Percentiles rank a stretch among this genome's conserved stretches.
Evolutionary conservation across 2,888 invertebrate species (phyloP).

Genomic region (Flexamia atlantica): DNA sequence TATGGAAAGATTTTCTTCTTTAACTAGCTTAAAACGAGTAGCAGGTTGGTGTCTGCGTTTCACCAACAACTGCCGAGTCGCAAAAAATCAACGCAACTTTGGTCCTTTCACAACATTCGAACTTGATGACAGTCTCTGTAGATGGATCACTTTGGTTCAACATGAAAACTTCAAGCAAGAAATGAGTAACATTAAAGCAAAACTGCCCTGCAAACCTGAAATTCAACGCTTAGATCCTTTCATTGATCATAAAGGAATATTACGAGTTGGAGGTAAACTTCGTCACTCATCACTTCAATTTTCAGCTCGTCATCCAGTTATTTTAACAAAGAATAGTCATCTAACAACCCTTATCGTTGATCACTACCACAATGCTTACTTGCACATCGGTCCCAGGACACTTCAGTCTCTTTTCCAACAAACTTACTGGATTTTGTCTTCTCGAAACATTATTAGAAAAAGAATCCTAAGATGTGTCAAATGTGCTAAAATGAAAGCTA

Average conservation of each 20-base stretch:
- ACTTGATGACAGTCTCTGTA: neutral
- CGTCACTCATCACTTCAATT: neutral
- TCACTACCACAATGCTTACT: neutral
- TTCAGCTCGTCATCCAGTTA: neutral
- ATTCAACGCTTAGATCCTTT: conserved; percentile 1
- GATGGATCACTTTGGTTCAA: neutral
- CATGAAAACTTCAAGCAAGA: neutral
- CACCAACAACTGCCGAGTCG: neutral
- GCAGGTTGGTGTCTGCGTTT: neutral
- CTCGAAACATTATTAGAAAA: neutral
- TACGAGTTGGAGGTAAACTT: conserved; percentile 13
- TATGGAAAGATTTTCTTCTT: conserved; percentile 8
- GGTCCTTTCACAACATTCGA: neutral
- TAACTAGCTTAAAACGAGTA: neutral
- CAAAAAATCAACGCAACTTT: neutral
- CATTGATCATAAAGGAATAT: neutral
- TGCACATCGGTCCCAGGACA: neutral
- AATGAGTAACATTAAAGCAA: neutral
- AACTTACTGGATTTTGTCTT: neutral
- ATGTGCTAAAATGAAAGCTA: neutral
- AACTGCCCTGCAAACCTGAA: neutral
- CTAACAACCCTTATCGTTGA: neutral
- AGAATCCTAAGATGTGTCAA: neutral
- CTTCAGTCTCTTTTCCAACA: neutral
- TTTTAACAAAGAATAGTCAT: neutral